Evolutionary conservation across 2,888 invertebrate genomes (phyloP), one percentile per base, ranked within the genome.

Genomic region (Mycalesis mineus): DNA sequence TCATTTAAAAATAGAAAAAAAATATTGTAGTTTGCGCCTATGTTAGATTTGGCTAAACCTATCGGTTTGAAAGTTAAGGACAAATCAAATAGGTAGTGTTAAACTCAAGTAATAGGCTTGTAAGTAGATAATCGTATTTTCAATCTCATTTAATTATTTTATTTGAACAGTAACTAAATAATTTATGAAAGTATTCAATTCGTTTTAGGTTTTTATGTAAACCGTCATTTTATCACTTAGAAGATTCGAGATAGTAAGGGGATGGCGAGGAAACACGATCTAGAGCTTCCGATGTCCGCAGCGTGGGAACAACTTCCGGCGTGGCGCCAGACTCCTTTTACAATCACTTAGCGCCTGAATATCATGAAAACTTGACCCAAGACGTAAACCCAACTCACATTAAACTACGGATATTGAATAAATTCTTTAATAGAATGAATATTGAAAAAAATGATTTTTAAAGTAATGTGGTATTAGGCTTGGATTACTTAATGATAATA

Each of bases 221-320:
- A 42, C n/a, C 7, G 22, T 3, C 28, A 22, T 31, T 45, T 29
- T 13, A 14, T 7, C 14, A 31, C 29, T 45, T 45, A 13, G 29
- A 45, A 14, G 49, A 15, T 15, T 22, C 5, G 53, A 51, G 77
- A 73, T 74, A 72, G 64, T 71, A 70, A 77, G 72, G 77, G 75
- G 80, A 82, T 78, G 78, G 81, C 78, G 81, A 82, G 82, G 85
- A 76, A 84, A 84, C 80, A 72, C 80, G 84, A 85, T 86, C 87
- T 81, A 75, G 80, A 78, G 80, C 79, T 80, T 88, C 88, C 88
- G 88, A 82, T 83, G 84, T 80, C 82, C 86, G 85, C 86, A 87
- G 84, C 83, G 85, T 78, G 82, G 84, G 75, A 85, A 86, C 80
- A 81, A 84, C 87, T 87, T 89, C 88, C 88, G 86, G 79, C 67